Evolutionary conservation across 2,797 vertebrate genomes (phyloP).

Genomic region (Schizothorax lantsangensis): DNA sequence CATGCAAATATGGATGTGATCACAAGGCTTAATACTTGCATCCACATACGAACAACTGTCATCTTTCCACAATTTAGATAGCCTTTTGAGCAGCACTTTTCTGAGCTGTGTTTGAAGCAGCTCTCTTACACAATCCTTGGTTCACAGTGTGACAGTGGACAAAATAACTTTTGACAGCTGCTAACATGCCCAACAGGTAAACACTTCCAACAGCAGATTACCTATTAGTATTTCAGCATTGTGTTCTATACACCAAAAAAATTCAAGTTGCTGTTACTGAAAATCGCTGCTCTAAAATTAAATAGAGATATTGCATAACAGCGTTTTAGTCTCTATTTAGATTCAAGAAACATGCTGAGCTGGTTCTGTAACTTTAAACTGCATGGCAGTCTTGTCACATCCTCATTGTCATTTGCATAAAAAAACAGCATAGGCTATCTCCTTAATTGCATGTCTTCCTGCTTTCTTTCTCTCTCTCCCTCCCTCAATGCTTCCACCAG

Average conservation of each 20-base stretch:
- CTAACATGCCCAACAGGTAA: slow-evolving; percentile 6
- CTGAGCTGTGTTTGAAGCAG: not conserved
- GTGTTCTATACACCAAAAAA: not conserved
- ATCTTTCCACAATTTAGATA: no score
- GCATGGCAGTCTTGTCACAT: not conserved
- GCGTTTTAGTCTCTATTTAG: not conserved
- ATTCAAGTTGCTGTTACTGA: not conserved
- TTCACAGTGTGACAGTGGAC: not conserved
- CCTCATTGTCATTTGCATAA: slow-evolving; percentile 21
- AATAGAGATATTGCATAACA: slow-evolving; percentile 10
- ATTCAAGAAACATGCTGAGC: slow-evolving; percentile 33
- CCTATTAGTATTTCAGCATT: not conserved
- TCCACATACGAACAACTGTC: not conserved
- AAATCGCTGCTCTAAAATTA: not conserved
- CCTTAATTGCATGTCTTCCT: slow-evolving; percentile 21
- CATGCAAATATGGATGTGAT: not conserved
- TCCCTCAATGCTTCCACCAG: not conserved
- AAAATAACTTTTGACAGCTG: slow-evolving; percentile 3
- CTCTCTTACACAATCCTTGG: slow-evolving; percentile 9
- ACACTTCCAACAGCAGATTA: not conserved
- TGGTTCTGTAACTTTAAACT: slow-evolving; percentile 12
- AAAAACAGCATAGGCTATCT: slow-evolving; percentile 7
- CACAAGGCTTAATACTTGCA: not conserved
- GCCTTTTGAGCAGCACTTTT: not conserved
- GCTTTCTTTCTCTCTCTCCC: not conserved